Base-by-base conservation (phyloP, 2,113 vertebrate species). In the Triplophysa tibetana region DNA sequence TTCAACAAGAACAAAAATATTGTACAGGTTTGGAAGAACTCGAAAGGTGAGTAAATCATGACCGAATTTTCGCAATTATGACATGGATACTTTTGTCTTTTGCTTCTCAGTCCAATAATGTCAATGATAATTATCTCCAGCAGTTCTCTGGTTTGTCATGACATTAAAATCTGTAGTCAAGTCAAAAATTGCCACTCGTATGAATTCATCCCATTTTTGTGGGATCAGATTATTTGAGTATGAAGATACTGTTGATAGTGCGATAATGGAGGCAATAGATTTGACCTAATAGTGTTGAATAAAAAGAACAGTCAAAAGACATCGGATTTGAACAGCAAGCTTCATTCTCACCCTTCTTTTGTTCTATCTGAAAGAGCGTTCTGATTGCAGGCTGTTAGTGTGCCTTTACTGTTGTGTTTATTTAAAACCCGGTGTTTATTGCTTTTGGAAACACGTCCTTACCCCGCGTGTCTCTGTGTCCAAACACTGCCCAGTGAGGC, bases 301-400 rank as follows among this genome's bases (percentile, higher is more conserved):
- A 66, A 38, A 61, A 26, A 2, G 1, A 56, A 64, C 16, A 1
- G 66, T 75, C 24, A 61, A 48, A 66, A 74, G 75, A 73, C 69
- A 73, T 78, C 56, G 74, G 33, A 78, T 81, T 24, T 81, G 56
- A 84, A 78, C 82, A 84, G 78, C 82, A 56, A 75, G 82, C 14
- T 52, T 10, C 50, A 62, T 84, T 84, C 79, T 75, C 82, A 81
- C 79, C 80, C 54, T 23, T 17, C 14, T 56, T 65, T 54, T 58
- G n/a, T 58, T 65, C 45, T 69, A 43, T 66, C 65, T 74, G 54
- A 77, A 38, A 48, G 61, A 78, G 26, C 56, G 2, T 24, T 2
- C 19, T 43, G 56, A 45, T 63, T 63, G 45, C 14, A 21, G 54
- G 19, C 54, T 21, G n/a, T 58, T 58, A 58, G 19, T 21, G n/a